phyloP scores from a whole-genome alignment of 2,113 vertebrate genomes.

The Heteronetta atricapilla region DNA sequence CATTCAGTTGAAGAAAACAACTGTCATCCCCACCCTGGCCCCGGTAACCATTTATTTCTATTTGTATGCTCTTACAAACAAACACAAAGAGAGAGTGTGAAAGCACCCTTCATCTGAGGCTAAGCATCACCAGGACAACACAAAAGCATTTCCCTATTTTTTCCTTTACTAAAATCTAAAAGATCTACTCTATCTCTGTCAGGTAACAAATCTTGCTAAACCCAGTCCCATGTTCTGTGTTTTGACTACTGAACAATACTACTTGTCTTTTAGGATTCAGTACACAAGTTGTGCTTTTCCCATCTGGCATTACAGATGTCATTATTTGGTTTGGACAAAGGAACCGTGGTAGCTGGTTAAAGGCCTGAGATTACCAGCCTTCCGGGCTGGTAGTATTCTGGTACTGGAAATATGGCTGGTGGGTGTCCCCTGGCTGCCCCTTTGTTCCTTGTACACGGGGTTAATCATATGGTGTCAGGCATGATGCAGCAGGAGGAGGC shows the following conservation, averaged over 20 bases:
- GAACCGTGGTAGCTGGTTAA: not conserved
- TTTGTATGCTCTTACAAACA: not conserved
- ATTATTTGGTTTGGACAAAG: not conserved
- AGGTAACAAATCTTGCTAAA: not conserved
- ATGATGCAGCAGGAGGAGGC: not conserved
- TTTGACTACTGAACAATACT: not conserved
- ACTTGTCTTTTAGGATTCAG: not conserved
- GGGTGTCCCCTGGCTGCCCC: not conserved
- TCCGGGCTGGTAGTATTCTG: not conserved
- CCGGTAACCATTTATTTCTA: not conserved
- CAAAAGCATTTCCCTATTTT: not conserved
- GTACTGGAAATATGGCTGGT: not conserved
- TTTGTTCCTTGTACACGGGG: not conserved
- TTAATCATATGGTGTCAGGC: not conserved
- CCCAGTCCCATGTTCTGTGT: accelerated
- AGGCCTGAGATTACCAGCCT: not conserved
- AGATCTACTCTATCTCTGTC: not conserved
- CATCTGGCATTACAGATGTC: not conserved
- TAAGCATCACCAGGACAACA: not conserved
- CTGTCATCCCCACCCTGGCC: not conserved
- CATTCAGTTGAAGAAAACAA: not conserved
- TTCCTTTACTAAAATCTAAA: not conserved
- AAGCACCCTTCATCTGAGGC: not conserved
- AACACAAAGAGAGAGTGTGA: not conserved
- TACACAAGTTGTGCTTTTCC: not conserved